These are phyloP conservation scores for Meiosimyza decipiens DNA, from an alignment of 2,888 invertebrate species.

Conservation along the genomic window DNA sequence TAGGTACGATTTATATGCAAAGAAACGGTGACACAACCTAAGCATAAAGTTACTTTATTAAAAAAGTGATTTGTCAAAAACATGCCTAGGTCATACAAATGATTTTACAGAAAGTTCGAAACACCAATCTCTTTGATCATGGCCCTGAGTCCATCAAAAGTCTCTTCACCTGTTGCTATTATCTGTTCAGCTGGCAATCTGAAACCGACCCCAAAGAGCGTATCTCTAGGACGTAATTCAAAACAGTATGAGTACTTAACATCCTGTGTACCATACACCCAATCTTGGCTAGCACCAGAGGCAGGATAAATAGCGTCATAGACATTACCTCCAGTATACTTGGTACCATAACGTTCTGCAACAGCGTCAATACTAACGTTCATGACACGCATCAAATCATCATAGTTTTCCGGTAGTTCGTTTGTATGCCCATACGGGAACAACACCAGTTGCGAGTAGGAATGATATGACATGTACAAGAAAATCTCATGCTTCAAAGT, in stretches of 20 bases:
- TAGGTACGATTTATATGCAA: too few species aligned
- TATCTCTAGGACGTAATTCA: constrained; percentile 69
- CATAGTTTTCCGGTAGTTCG: constrained; percentile 69
- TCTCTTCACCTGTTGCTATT: constrained; percentile 74
- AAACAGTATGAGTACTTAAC: constrained; percentile 64
- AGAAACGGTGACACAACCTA: constrained; percentile 70
- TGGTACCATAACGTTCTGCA: constrained; percentile 71
- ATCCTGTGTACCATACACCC: constrained; percentile 75
- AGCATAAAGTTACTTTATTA: too few species aligned
- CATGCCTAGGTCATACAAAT: too few species aligned
- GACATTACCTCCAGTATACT: constrained; percentile 73
- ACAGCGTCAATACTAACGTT: constrained; percentile 62
- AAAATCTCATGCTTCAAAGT: constrained; percentile 69
- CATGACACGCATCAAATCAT: constrained; percentile 67
- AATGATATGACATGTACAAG: constrained; percentile 80
- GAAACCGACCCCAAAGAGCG: constrained; percentile 72
- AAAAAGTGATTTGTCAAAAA: neutral
- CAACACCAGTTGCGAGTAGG: constrained; percentile 78
- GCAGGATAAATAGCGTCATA: constrained; percentile 70
- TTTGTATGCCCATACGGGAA: constrained; percentile 78
- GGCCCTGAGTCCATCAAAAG: constrained; percentile 68
- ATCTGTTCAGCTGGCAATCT: constrained; percentile 75
- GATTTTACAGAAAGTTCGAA: constrained; percentile 58
- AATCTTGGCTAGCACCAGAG: constrained; percentile 78
- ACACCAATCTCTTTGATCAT: constrained; percentile 69